Evolutionary conservation across 2,888 invertebrate species (phyloP), one percentile per base, ranked within the genome.

Genomic region (Noctua fimbriata): DNA sequence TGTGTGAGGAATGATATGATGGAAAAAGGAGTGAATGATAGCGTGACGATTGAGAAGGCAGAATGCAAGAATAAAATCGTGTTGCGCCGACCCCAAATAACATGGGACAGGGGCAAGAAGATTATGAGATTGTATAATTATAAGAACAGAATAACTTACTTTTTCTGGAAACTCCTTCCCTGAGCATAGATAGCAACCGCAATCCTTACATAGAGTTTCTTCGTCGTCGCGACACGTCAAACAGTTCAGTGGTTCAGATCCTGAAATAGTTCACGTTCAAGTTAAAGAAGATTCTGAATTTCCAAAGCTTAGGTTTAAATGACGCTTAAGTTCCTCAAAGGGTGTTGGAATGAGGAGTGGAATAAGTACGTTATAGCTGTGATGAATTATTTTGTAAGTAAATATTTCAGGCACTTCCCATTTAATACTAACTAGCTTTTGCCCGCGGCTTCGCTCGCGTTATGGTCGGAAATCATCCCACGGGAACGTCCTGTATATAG

Each of bases 161-260:
- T 97, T 97, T 67, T 98, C 98, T 21, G 98, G 98, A 78, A 97
- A 97, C 76, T 98, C 96, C 94, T 98, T 98, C 1, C 98, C 98
- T 10, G 97, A 97, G 93, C 99, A 99, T 28, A 97, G 91, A 88
- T 94, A 96, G 91, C 99, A 99, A 2, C 98, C 98, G 91, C 99
- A 99, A 49, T 98, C 97, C 90, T 97, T 97, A 91, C 99, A 99
- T 52, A 97, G 97, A 60, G 93, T 94, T 0, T 95, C 94, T 18
- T 97, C 97, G 86, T 97, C 97, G 90, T 98, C 98, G 60, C 97
- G 96, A 91, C 98, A 99, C 49, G 95, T 96, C 67, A 97, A 93
- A 92, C 98, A 98, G 76, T 97, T 97, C 47, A 97, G 97, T 66
- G 98, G 97, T 69, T 94, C 90, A 63, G 97, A 95, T 89, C 98